Base-by-base conservation (phyloP, 2,797 vertebrate genomes). In the Anabacerthia variegaticeps region DNA sequence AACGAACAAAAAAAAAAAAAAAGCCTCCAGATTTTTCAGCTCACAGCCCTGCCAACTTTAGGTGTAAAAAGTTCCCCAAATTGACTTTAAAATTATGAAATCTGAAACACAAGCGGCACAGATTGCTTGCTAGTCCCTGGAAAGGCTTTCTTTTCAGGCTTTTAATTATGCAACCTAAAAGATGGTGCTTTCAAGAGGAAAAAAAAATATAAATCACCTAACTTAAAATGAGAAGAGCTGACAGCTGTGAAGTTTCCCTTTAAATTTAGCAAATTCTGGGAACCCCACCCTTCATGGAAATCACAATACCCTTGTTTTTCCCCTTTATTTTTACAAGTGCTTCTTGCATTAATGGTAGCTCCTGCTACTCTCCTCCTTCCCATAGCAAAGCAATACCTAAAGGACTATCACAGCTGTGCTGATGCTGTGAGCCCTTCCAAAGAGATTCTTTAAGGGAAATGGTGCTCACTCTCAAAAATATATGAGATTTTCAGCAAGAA, bases 81-180 rank as follows among this genome's bases (percentile, higher is more conserved):
- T 1, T 80, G 81, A 93, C 87, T 91, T 94, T 44, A 86, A 88
- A 89, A 93, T 91, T 19, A 88, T 4, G 37, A 90, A 75, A 85
- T 73, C 48, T 88, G 66, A 93, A 90, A 75, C 39, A 22, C 74
- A 76, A 94, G 80, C 14, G 63, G 79, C 88, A 88, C 88, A 90
- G 88, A 75, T 86, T 82, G 76, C 63, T 66, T 83, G 62, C 20
- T 68, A 80, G 68, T 80, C 56, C 75, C 67, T 49, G 66, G 56
- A 71, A 93, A 83, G 58, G 27, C 23, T 67, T 84, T 77, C 41
- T 80, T 85, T 89, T 66, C 88, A 76, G 59, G 37, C n/a, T 92
- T 79, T 48, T 56, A 81, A 84, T 67, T 81, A 88, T 34, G 28
- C 56, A 95, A 95, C 59, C 63, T 55, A 58, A 73, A 88, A 76